Evolutionary conservation across 2,113 vertebrate genomes (phyloP).

Genomic region (Penelope pileata): DNA sequence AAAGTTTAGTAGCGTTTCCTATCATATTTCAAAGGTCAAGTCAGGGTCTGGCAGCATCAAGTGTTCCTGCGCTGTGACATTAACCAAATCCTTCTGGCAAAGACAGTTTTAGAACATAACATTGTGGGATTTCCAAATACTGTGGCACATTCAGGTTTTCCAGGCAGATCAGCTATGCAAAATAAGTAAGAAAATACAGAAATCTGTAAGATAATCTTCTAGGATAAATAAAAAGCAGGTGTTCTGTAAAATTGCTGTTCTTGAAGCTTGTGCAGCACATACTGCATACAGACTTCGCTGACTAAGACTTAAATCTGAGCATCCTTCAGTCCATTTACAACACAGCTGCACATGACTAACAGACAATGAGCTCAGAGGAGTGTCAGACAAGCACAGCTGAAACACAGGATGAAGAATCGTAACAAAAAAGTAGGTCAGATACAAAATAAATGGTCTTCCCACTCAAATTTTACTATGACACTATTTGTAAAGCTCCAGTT

Average conservation of each 20-base stretch:
- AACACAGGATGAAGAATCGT: not conserved
- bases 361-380: not conserved
- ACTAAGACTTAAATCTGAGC: not conserved
- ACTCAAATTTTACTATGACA: not conserved
- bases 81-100: not conserved
- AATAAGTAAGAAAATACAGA: not conserved
- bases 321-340: not conserved
- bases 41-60: not conserved
- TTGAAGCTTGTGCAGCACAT: not conserved
- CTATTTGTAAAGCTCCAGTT: not conserved
- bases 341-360: not conserved
- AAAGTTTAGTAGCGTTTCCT: not conserved
- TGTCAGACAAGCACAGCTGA: not conserved
- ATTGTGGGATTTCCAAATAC: not conserved
- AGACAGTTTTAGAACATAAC: not conserved
- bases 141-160: not conserved
- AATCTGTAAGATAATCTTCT: not conserved
- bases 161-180: not conserved
- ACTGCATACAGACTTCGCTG: not conserved
- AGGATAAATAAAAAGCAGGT: not conserved
- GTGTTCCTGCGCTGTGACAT: not conserved
- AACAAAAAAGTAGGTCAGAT: not conserved
- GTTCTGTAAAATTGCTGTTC: not conserved
- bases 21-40: not conserved
- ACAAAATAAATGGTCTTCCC: not conserved